Percentiles rank a stretch among this genome's conserved stretches.
phyloP scores from a whole-genome alignment of 1,140 invertebrate genomes.

The Zelostemma sp. region DNA sequence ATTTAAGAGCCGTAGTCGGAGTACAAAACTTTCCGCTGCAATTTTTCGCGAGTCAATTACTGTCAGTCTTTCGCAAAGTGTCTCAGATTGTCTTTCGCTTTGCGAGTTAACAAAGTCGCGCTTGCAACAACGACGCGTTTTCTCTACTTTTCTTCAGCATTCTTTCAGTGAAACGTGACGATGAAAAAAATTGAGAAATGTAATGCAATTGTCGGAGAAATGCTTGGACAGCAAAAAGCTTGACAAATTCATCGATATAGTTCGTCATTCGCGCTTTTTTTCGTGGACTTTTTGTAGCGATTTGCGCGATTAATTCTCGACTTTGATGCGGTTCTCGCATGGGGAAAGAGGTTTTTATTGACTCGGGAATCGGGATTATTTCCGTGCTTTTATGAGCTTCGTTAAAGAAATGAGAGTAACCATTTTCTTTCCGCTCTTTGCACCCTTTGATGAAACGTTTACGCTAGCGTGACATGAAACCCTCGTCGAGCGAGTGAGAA shows the following conservation, averaged over 20 bases:
- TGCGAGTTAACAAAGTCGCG: background rate
- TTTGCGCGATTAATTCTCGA: background rate
- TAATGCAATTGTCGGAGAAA: too few relatives aligned
- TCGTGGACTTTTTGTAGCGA: background rate
- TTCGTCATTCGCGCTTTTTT: background rate
- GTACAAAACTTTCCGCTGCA: too few relatives aligned
- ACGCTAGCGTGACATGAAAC: background rate
- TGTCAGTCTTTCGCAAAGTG: background rate
- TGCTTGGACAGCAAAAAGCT: too few relatives aligned
- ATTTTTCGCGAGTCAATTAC: background rate
- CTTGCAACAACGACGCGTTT: background rate
- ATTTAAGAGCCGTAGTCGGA: too few relatives aligned
- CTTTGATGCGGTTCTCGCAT: background rate
- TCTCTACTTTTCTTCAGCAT: background rate
- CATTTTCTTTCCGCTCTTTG: conserved; percentile 3
- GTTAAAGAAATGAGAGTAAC: conserved; percentile 6
- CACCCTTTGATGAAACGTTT: background rate
- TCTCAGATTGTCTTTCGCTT: background rate
- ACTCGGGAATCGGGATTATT: conserved; percentile 32
- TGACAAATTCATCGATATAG: too few relatives aligned
- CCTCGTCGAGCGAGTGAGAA: background rate
- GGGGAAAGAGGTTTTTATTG: conserved; percentile 19
- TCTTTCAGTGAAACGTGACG: background rate
- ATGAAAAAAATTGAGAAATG: background rate
- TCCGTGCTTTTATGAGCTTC: conserved; percentile 14